Conservation (phyloP, 2,113 vertebrate genomes). For the Tringa solitaria region DNA sequence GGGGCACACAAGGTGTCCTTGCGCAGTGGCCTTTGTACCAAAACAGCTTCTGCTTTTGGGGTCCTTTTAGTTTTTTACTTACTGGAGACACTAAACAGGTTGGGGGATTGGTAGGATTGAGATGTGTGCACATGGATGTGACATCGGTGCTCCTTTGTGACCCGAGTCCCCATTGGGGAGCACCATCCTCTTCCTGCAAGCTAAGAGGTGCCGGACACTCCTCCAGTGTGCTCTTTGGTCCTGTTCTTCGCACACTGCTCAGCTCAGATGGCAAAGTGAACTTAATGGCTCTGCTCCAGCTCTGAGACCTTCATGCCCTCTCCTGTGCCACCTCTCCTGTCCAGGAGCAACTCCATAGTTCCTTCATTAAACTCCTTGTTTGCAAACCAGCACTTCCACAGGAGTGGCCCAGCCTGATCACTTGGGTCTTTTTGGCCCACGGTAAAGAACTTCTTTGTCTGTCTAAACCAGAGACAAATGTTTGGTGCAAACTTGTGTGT, state of each 20-base stretch:
- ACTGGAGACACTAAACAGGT: not conserved
- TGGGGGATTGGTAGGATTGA: not conserved
- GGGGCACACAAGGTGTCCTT: not conserved
- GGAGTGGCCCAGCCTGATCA: fast-evolving
- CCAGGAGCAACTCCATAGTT: not conserved
- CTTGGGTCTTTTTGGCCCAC: not conserved
- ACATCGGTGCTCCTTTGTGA: not conserved
- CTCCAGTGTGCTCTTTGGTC: not conserved
- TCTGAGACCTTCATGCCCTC: not conserved
- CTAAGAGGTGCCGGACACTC: fast-evolving
- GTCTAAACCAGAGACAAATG: not conserved
- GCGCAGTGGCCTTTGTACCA: not conserved
- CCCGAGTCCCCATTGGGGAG: not conserved
- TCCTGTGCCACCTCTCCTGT: not conserved
- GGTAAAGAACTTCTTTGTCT: slow-evolving; percentile 26
- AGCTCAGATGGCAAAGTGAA: not conserved
- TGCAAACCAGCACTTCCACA: not conserved
- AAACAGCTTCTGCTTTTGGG: not conserved
- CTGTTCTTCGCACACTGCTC: not conserved
- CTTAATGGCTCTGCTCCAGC: not conserved
- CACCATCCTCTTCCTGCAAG: not conserved
- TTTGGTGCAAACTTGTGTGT: not conserved
- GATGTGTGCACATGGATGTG: fast-evolving
- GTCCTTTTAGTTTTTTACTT: not conserved
- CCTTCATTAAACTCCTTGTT: not conserved